Conservation (phyloP, 2,888 invertebrate genomes). For the Euplagia quadripunctaria region DNA sequence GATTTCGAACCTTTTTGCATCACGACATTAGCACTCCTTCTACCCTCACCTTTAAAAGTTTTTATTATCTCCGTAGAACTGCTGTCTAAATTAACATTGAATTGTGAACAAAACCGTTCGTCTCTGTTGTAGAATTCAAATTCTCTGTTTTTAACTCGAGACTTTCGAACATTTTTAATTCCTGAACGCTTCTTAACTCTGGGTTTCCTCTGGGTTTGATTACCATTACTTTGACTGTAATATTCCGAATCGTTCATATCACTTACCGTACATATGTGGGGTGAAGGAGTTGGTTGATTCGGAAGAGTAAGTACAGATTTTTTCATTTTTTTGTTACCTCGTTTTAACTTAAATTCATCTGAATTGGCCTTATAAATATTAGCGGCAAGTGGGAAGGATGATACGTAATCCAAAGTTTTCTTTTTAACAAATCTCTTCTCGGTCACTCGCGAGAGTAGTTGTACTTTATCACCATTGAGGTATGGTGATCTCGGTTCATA, state of each 20-base stretch:
- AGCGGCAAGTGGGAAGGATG: slow-evolving; percentile 71
- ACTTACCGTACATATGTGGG: slow-evolving; percentile 74
- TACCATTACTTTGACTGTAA: slow-evolving; percentile 53
- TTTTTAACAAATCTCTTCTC: slow-evolving; percentile 68
- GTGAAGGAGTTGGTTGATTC: slow-evolving; percentile 62
- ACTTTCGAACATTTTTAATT: slow-evolving; percentile 52
- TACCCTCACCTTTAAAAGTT: slow-evolving; percentile 62
- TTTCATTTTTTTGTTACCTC: slow-evolving; percentile 65
- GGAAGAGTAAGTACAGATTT: slow-evolving; percentile 78
- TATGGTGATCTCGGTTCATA: slow-evolving; percentile 64
- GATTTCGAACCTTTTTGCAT: slow-evolving; percentile 9
- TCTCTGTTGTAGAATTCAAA: slow-evolving; percentile 69
- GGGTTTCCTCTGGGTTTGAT: slow-evolving; percentile 42
- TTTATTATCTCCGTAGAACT: slow-evolving; percentile 70
- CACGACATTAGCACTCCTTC: slow-evolving; percentile 34
- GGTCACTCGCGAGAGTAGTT: slow-evolving; percentile 65
- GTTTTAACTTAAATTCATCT: slow-evolving; percentile 71
- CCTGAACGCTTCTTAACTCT: slow-evolving; percentile 62
- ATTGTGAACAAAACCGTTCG: slow-evolving; percentile 65
- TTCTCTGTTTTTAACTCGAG: slow-evolving; percentile 53
- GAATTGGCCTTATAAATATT: slow-evolving; percentile 79
- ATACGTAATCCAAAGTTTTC: slow-evolving; percentile 59
- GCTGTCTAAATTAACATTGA: slow-evolving; percentile 67
- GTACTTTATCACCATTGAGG: slow-evolving; percentile 62
- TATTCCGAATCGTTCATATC: slow-evolving; percentile 80